Base-by-base conservation (phyloP, 2,888 invertebrate genomes). In the Tribolium freemani region DNA sequence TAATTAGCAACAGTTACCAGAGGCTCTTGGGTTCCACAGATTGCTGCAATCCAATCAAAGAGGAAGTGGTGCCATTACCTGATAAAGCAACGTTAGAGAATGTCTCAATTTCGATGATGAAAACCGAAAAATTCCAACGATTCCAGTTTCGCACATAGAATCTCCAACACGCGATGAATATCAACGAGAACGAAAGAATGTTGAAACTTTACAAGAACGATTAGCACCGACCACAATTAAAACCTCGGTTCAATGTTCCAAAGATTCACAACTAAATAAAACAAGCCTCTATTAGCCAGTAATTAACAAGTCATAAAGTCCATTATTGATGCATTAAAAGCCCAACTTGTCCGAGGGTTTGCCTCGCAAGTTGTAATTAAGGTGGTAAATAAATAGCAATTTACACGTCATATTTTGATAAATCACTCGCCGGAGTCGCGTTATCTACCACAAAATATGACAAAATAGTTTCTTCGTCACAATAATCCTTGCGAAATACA, bases 131-230 rank as follows among this genome's bases (percentile, higher is more conserved):
- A 31, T 61, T 5, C 16, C n/a, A 44, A 45, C 11, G 10, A 64
- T 54, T 51, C 45, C 26, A 30, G 31, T n/a, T 64, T 13, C 13
- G 44, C 64, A 63, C 51, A 13, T 64, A 51, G 16, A 64, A 64
- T 64, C 21, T 53, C 51, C 53, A 64, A 54, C 64, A 64, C 54
- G 64, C 44, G 54, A 53, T 44, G 64, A 64, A 64, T 64, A 44
- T 38, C 63, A 51, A 61, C 31, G 31, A 63, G 48, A 45, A 26
- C 48, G 63, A 51, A 63, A 51, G 51, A 63, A 51, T 51, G 63
- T 61, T 30, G 50, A 31, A 63, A 51, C 31, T 63, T 63, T 26
- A 10, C 60, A 48, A 21, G 60, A 63, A 50, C 50, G 48, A 63
- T 50, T 51, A 31, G 16, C 38, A 63, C 20, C 48, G 9, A 9